These are phyloP conservation scores for Cerastoderma edule DNA, from an alignment of 2,888 invertebrate species.

Conservation along the genomic window DNA sequence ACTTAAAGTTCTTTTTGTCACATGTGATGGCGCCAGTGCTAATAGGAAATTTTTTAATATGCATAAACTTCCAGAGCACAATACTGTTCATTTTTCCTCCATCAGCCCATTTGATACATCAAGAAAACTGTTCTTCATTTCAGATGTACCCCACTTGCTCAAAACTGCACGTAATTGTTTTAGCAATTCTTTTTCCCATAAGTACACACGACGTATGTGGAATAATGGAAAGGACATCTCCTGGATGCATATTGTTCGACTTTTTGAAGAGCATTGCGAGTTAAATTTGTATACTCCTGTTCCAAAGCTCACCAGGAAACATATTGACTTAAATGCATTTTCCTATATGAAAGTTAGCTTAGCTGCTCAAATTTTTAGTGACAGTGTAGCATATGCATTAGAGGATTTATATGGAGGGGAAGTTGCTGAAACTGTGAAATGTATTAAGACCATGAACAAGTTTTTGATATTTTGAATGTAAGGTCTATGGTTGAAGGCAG, in stretches of 20 bases:
- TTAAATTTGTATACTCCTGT: slow-evolving; percentile 33
- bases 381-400: slow-evolving; percentile 40
- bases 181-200: slow-evolving; percentile 54
- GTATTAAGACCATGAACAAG: slow-evolving; percentile 43
- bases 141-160: slow-evolving; percentile 54
- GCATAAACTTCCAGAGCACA: background rate
- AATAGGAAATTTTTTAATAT: slow-evolving; percentile 38
- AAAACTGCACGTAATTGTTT: slow-evolving; percentile 61
- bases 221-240: slow-evolving; percentile 52
- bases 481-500: slow-evolving; percentile 31
- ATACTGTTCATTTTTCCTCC: background rate
- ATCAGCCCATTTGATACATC: slow-evolving; percentile 22
- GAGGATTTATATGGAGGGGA: slow-evolving; percentile 26
- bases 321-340: slow-evolving; percentile 36
- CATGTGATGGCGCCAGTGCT: slow-evolving; percentile 43
- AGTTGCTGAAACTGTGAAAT: slow-evolving; percentile 41
- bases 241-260: slow-evolving; percentile 52
- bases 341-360: slow-evolving; percentile 43
- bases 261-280: slow-evolving; percentile 48
- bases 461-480: slow-evolving; percentile 56
- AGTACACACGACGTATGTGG: slow-evolving; percentile 46
- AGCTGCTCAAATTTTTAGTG: slow-evolving; percentile 42
- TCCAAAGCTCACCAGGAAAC: slow-evolving; percentile 32
- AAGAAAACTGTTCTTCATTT: slow-evolving; percentile 50
- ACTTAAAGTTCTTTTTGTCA: background rate